phyloP scores from a whole-genome alignment of 2,797 vertebrate genomes.

The Antrozous pallidus region DNA sequence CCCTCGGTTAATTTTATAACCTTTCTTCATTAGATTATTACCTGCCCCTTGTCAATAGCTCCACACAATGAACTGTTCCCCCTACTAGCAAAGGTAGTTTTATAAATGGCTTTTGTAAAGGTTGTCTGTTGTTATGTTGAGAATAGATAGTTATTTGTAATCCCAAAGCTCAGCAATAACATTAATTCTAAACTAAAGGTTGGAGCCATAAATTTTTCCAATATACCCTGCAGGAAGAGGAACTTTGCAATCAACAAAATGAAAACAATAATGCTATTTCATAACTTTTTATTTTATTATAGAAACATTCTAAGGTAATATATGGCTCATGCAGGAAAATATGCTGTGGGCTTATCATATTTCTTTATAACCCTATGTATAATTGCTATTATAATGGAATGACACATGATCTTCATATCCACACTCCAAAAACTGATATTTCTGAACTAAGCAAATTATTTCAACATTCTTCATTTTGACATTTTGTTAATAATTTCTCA shows the following conservation, averaged over 20 bases:
- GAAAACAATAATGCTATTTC: conserved; percentile 77
- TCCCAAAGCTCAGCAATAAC: conserved; percentile 71
- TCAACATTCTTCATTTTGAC: conserved; percentile 41
- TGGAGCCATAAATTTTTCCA: conserved; percentile 76
- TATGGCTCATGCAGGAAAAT: conserved; percentile 12
- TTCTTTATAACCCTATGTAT: conserved; percentile 47
- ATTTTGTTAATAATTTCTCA: conserved; percentile 36
- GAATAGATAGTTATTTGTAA: conserved; percentile 69
- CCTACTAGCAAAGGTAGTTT: conserved; percentile 44
- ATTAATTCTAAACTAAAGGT: conserved; percentile 78
- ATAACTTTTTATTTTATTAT: conserved; percentile 74
- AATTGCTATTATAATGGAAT: conserved; percentile 54
- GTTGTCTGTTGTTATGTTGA: conserved; percentile 56
- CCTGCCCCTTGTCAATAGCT: conserved; percentile 50
- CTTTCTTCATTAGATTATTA: conserved; percentile 59
- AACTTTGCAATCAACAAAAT: conserved; percentile 76
- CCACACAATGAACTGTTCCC: conserved; percentile 50
- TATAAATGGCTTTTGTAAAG: conserved; percentile 65
- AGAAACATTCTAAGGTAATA: conserved; percentile 42
- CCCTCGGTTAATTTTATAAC: conserved; percentile 50
- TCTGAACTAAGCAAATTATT: conserved; percentile 49
- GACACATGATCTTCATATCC: conserved; percentile 61
- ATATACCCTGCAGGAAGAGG: conserved; percentile 70
- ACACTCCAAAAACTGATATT: conserved; percentile 46
- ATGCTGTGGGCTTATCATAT: conserved; percentile 45